Evolutionary conservation across 2,888 invertebrate species (phyloP), one percentile per base, ranked within the genome.

Genomic region (Meloe dianella): DNA sequence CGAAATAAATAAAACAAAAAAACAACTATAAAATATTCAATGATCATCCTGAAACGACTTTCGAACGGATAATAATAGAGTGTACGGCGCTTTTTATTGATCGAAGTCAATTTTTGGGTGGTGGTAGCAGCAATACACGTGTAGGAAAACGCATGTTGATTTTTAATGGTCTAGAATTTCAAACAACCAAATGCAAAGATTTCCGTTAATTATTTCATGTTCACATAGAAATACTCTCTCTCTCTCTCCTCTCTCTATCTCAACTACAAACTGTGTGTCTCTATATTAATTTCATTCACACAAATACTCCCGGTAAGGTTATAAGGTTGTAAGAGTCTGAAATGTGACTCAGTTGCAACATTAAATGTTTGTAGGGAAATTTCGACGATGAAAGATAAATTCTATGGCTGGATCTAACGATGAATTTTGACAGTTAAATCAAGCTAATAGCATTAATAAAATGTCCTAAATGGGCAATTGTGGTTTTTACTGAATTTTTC

Each of bases 21-120:
- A 60, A n/a, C 0, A 38, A 41, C 41, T 57, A 66, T 63, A 60
- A 66, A 66, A 66, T 66, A 66, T 66, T 66, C 66, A 66, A 32
- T 60, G 62, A 54, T 60, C 57, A 63, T 66, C 66, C 24, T 60
- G 66, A 60, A 66, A 66, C 62, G 57, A 63, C 60, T 60, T 38
- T 57, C 30, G 63, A 61, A 66, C 56, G 66, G 8, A 66, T 66
- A 66, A 66, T 63, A 66, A 60, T 63, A 63, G 66, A 57, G 57
- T 47, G 60, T 60, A 66, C 60, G n/a, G n/a, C n/a, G 62, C 20
- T 10, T 47, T 47, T 47, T 66, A 66, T 66, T 63, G 66, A 66
- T 66, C 66, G 24, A 22, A 38, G 63, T 41, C 47, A 22, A 60
- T 51, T 57, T 63, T 63, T 27, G n/a, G n/a, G 57, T 38, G 5